Evolutionary conservation across 1,140 invertebrate species (phyloP), one percentile per base, ranked within the genome.

Genomic region (Triops longicaudatus): DNA sequence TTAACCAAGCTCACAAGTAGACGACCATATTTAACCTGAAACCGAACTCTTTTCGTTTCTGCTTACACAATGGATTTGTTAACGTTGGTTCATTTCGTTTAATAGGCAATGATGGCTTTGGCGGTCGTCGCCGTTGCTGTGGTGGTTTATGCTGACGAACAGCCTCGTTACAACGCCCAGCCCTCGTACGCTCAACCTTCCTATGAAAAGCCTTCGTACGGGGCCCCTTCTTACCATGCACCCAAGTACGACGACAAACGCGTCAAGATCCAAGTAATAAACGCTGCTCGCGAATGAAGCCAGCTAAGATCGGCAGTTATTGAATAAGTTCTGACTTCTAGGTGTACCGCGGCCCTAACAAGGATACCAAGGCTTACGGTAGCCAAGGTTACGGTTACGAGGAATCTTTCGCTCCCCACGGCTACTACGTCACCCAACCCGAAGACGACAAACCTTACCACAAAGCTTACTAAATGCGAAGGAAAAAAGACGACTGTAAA

Each of bases 391-490:
- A 85, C 82, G 17, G 82, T 81, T 22, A 78, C 50, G 14, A 83
- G 81, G 31, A 78, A 78, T 14, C 83, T 80, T 79, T 81, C 84
- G 73, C 82, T 76, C 79, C 79, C 27, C 80, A 79, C 76, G 79
- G 79, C 44, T 81, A 78, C 79, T 81, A 81, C 73, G 77, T 80
- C 37, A 79, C 78, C 22, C 79, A 81, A 78, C 76, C 84, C 80
- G 81, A 85, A 83, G 82, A 85, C 81, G 72, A 85, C 83, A 80
- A 80, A 77, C 63, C 75, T 28, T 78, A 79, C 72, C 17, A 63
- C 50, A 63, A 63, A 63, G 14, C 50, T 63, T 63, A 63, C 22
- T 63, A 63, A 63, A 63, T 22, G 6, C 14, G 0, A 6, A 44
- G 22, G 6, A 0, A 22, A 10, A 72, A 74, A 22, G 73, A 79